A percentile compares a stretch with the other conserved stretches of the same genome.
Evolutionary conservation across 2,113 vertebrate genomes (phyloP).

Genomic region (Circaetus gallicus): DNA sequence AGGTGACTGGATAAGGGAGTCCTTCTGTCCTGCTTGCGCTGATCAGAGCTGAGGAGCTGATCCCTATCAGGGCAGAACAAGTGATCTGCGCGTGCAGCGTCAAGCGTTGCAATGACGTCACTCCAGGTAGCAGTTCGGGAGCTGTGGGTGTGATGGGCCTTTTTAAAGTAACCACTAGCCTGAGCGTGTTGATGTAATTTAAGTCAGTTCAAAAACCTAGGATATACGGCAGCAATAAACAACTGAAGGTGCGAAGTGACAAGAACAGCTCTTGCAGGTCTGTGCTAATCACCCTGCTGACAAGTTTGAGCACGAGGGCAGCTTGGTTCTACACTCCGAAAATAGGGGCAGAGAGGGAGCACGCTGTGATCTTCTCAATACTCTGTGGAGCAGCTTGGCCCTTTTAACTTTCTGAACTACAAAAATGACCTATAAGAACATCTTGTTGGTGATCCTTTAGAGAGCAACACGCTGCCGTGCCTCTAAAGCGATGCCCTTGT

Average conservation of each 20-base stretch:
- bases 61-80: background rate
- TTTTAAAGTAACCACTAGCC: background rate
- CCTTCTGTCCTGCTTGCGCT: background rate
- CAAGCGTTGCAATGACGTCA: background rate
- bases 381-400: background rate
- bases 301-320: background rate
- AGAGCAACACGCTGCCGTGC: background rate
- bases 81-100: fast-evolving
- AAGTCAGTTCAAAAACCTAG: background rate
- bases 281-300: background rate
- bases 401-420: background rate
- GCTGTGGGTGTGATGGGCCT: background rate
- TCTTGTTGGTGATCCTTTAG: background rate
- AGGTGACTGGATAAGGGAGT: background rate
- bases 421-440: background rate
- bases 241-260: background rate
- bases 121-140: background rate
- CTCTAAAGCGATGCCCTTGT: background rate
- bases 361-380: background rate
- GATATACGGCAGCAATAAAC: background rate
- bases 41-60: background rate
- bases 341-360: background rate
- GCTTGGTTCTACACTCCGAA: background rate
- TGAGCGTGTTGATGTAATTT: background rate
- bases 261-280: background rate